These are phyloP conservation scores for Xylota sylvarum DNA, from an alignment of 2,888 invertebrate species.

Conservation along the genomic window DNA sequence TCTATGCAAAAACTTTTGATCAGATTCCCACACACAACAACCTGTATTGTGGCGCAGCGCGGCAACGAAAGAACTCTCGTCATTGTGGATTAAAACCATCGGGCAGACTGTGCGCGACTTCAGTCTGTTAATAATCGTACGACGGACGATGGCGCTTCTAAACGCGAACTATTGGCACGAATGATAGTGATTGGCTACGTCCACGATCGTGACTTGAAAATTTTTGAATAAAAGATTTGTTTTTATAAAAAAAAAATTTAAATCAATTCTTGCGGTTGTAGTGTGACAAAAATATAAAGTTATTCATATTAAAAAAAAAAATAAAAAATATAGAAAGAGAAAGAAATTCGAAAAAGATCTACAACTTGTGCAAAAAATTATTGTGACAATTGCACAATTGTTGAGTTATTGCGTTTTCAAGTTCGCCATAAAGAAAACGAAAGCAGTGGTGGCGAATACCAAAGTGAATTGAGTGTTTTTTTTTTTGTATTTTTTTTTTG, in stretches of 20 bases:
- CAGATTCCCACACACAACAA: constrained; percentile 61
- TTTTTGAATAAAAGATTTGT: constrained; percentile 1
- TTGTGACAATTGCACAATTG: constrained; percentile 68
- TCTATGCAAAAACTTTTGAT: constrained; percentile 60
- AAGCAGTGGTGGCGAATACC: constrained; percentile 47
- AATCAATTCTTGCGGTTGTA: constrained; percentile 6
- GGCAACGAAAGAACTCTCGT: constrained; percentile 51
- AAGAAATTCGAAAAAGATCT: no score
- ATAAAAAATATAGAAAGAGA: no score
- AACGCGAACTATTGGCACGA: constrained; percentile 15
- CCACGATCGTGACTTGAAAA: background rate
- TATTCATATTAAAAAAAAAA: background rate
- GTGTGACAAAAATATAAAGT: background rate
- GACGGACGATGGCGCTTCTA: constrained; percentile 39
- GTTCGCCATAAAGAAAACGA: constrained; percentile 68
- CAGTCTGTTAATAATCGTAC: constrained; percentile 63
- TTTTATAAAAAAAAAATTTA: background rate
- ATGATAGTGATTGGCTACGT: constrained; percentile 32
- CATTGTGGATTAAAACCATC: constrained; percentile 65
- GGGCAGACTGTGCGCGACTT: constrained; percentile 47
- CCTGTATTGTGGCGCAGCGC: constrained; percentile 49
- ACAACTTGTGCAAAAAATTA: constrained; percentile 18
- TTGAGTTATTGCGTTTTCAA: constrained; percentile 64
- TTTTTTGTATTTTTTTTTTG: constrained; percentile 22
- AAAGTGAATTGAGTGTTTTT: constrained; percentile 49